A percentile compares a stretch with the other conserved stretches of the same genome.
phyloP scores from a whole-genome alignment of 92 coral and sea anemone species.

The Muricea muricata region DNA sequence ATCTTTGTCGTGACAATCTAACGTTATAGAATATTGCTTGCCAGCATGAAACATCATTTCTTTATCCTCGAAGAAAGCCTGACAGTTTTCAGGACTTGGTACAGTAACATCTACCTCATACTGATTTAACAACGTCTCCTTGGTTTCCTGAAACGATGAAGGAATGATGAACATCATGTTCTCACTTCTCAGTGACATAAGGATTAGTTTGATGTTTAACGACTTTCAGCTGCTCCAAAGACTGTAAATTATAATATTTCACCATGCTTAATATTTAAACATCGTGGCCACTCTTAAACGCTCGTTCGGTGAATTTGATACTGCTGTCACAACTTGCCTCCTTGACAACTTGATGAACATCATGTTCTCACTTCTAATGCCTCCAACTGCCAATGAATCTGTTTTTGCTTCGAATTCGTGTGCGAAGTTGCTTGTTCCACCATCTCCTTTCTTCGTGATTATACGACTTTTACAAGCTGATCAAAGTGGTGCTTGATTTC shows the following conservation, averaged over 20 bases:
- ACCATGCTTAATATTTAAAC: constrained; percentile 48
- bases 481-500: constrained; percentile 57
- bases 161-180: too few relatives aligned
- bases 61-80: too few relatives aligned
- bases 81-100: too few relatives aligned
- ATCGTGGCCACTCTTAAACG: constrained; percentile 47
- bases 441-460: constrained; percentile 1
- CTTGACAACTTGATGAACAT: constrained; percentile 32
- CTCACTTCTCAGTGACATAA: not conserved
- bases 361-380: constrained; percentile 34
- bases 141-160: too few relatives aligned
- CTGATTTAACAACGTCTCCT: too few relatives aligned
- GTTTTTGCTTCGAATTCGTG: constrained; percentile 28
- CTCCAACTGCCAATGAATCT: constrained; percentile 56
- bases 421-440: constrained; percentile 20
- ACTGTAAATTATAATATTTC: constrained; percentile 11
- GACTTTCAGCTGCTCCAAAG: constrained; percentile 41
- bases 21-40: too few relatives aligned
- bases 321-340: constrained; percentile 63
- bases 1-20: too few relatives aligned
- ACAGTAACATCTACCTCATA: too few relatives aligned
- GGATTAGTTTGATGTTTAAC: constrained; percentile 30
- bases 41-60: too few relatives aligned
- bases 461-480: constrained; percentile 40
- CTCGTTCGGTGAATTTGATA: constrained; percentile 47